These are phyloP conservation scores for Drosophila peninsularis DNA, from an alignment of 2,888 invertebrate species.

Conservation along the genomic window DNA sequence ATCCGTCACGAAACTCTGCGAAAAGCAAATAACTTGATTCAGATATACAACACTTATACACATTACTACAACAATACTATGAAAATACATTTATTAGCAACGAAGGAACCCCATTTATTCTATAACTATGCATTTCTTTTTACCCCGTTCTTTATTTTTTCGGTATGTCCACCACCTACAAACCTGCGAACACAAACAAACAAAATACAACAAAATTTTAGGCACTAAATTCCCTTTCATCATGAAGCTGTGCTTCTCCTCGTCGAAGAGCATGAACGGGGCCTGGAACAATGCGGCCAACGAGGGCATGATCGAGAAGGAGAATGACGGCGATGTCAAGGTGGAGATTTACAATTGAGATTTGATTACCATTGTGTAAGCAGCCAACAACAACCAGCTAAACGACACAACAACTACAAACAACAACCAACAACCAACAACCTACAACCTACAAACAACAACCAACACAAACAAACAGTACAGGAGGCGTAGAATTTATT, in stretches of 20 bases:
- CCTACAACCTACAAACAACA: constrained; percentile 34
- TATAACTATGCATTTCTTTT: constrained; percentile 65
- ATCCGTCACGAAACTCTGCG: constrained; percentile 53
- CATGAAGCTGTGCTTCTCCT: constrained; percentile 99
- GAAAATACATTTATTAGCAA: constrained; percentile 35
- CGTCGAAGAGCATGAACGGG: constrained; percentile 87
- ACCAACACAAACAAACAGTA: constrained; percentile 33
- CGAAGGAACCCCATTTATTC: constrained; percentile 51
- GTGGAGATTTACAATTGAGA: constrained; percentile 84
- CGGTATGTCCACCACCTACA: constrained; percentile 1
- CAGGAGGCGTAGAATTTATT: constrained; percentile 10
- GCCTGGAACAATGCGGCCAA: constrained; percentile 86
- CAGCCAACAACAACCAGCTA: constrained; percentile 38
- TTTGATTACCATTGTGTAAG: constrained; percentile 84
- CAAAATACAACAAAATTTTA: constrained; percentile 76
- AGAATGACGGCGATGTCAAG: constrained; percentile 83
- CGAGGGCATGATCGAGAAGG: constrained; percentile 85
- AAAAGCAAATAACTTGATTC: constrained; percentile 76
- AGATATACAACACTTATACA: constrained; percentile 78
- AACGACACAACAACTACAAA: constrained; percentile 49
- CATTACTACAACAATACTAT: constrained; percentile 73
- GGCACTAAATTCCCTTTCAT: constrained; percentile 99
- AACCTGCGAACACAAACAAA: constrained; percentile 12
- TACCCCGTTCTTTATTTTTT: constrained; percentile 10
- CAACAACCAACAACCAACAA: constrained; percentile 25